These are phyloP conservation scores for Adelognathus sp. DNA, from an alignment of 2,888 invertebrate genomes.

Conservation along the genomic window DNA sequence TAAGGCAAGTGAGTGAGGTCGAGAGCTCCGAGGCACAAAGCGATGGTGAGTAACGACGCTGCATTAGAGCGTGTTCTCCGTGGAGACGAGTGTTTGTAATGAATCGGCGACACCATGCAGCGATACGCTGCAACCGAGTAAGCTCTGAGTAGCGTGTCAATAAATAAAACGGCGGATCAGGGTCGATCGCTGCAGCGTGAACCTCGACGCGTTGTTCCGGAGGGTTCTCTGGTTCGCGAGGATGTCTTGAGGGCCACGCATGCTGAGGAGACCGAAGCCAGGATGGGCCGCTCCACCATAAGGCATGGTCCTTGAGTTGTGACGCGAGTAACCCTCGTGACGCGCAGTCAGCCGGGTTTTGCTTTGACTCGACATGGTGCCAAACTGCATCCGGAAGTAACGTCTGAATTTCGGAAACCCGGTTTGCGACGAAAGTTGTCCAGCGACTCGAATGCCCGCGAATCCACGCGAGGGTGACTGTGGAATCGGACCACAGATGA, in stretches of 20 bases:
- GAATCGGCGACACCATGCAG: no score
- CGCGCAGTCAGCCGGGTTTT: conserved; percentile 15
- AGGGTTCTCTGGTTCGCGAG: no score
- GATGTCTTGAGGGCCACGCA: no score
- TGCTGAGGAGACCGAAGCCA: no score
- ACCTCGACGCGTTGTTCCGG: no score
- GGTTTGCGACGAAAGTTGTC: conserved; percentile 64
- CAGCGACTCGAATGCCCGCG: conserved; percentile 57
- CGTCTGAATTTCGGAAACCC: conserved; percentile 56
- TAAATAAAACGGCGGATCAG: neutral
- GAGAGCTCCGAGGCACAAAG: neutral
- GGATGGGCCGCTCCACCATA: neutral
- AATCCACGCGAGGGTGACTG: conserved; percentile 62
- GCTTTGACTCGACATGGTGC: neutral
- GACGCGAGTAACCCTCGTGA: neutral
- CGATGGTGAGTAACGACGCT: neutral
- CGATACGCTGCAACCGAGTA: no score
- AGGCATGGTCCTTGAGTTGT: neutral
- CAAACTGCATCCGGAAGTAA: neutral
- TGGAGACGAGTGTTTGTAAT: neutral
- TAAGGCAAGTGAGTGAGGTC: neutral
- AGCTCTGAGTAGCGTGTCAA: no score
- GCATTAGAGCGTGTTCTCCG: neutral
- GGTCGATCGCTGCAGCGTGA: no score
- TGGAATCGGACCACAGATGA: conserved; percentile 60